Conservation (phyloP, 2,797 vertebrate genomes). For the Astyanax mexicanus region DNA sequence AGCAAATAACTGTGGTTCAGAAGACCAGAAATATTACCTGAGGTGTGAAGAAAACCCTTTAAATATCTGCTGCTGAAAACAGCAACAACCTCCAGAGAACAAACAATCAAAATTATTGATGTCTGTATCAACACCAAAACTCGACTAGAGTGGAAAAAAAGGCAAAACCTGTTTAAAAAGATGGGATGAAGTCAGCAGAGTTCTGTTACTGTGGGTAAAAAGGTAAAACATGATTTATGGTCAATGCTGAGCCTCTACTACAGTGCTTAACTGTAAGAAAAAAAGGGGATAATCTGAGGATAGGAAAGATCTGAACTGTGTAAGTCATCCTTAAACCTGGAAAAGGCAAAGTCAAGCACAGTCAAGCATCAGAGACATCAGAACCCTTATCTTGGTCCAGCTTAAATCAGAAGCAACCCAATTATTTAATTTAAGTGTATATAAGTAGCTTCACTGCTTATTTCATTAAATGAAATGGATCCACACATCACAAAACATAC, state of each 20-base stretch:
- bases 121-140: neutral
- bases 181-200: neutral
- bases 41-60: neutral
- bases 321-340: neutral
- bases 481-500: too few relatives aligned
- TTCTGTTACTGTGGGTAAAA: neutral
- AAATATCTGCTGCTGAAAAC: constrained; percentile 10
- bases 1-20: constrained; percentile 1
- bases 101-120: neutral
- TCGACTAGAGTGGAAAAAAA: neutral
- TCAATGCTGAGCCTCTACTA: neutral
- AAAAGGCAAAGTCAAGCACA: too few relatives aligned
- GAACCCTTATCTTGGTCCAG: neutral
- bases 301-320: neutral
- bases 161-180: neutral
- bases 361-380: neutral
- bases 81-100: neutral
- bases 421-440: neutral
- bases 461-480: neutral
- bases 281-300: neutral
- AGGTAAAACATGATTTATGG: too few relatives aligned
- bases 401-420: neutral
- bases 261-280: neutral
- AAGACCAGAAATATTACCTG: constrained; percentile 7
- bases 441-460: neutral